phyloP scores from a whole-genome alignment of 2,113 vertebrate species.

The Colius striatus region DNA sequence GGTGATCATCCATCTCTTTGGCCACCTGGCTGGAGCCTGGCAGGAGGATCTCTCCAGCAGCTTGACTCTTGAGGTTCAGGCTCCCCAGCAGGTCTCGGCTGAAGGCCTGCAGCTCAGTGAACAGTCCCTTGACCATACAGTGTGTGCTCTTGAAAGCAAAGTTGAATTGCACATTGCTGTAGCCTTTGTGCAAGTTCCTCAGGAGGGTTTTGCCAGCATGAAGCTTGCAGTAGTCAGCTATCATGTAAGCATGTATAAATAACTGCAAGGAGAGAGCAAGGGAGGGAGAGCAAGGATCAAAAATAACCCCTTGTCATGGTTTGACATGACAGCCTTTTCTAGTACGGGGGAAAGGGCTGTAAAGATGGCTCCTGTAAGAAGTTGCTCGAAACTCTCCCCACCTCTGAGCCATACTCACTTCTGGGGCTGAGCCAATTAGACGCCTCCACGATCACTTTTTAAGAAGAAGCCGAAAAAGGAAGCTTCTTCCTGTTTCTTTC shows the following conservation, averaged over 20 bases:
- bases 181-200: slow-evolving; percentile 55
- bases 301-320: no score
- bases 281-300: background rate
- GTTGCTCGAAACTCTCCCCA: no score
- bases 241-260: slow-evolving; percentile 67
- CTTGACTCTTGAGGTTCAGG: background rate
- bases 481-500: no score
- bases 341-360: no score
- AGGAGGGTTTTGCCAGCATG: slow-evolving; percentile 67
- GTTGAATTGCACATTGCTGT: slow-evolving; percentile 68
- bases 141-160: slow-evolving; percentile 2
- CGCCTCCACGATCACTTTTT: no score
- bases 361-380: no score
- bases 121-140: slow-evolving; percentile 72
- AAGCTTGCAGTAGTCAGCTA: slow-evolving; percentile 76
- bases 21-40: background rate
- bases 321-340: no score
- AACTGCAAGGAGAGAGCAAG: slow-evolving; percentile 67
- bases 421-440: no score
- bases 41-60: background rate
- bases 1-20: fast-evolving
- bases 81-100: slow-evolving; percentile 72
- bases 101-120: slow-evolving; percentile 79
- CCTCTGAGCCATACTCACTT: no score
- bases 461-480: no score